Conservation (phyloP, 2,888 invertebrate genomes). For the Steinernema carpocapsae region DNA sequence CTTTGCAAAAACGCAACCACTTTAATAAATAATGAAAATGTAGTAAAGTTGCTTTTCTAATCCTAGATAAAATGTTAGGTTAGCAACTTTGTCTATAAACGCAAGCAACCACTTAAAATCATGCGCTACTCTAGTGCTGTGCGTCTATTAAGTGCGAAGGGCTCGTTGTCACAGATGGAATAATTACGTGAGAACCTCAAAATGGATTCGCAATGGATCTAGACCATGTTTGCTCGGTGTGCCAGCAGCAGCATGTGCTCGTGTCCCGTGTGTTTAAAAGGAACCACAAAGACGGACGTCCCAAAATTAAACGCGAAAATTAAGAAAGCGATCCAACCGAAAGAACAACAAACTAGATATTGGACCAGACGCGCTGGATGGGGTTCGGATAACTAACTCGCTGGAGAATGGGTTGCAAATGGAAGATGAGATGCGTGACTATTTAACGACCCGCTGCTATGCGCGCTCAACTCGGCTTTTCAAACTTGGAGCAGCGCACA, state of each 20-base stretch:
- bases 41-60: no score
- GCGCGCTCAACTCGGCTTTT: neutral
- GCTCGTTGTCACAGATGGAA: neutral
- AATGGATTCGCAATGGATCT: slow-evolving; percentile 30
- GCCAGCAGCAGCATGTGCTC: neutral
- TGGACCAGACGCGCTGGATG: neutral
- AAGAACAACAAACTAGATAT: slow-evolving; percentile 4
- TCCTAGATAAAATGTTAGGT: no score
- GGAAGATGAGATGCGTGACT: no score
- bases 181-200: slow-evolving; percentile 9
- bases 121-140: slow-evolving; percentile 19
- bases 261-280: neutral
- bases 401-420: no score
- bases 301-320: slow-evolving; percentile 22
- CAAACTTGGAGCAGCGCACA: neutral
- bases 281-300: neutral
- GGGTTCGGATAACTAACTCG: neutral
- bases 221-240: neutral
- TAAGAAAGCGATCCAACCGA: neutral
- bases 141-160: slow-evolving; percentile 8
- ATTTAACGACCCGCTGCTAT: neutral
- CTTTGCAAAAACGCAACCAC: no score
- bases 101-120: neutral
- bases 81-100: neutral
- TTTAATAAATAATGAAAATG: no score